Evolutionary conservation across 1,140 invertebrate species (phyloP), one percentile per base, ranked within the genome.

Genomic region (Anastatus disparis): DNA sequence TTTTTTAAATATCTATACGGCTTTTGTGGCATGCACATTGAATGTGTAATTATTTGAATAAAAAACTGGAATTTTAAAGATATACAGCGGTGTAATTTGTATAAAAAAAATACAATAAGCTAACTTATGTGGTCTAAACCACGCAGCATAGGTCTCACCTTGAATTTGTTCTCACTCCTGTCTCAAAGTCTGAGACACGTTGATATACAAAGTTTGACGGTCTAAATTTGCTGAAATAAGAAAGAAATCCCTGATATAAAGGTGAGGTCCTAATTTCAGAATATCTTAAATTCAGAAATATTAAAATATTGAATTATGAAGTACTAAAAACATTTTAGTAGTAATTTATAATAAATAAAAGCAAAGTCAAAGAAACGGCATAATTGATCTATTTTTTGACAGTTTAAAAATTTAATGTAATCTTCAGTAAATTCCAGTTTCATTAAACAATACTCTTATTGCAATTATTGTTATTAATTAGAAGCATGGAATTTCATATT

Each of bases 211-310:
- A 86, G 85, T 86, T 87, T 83, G 85, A 84, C 82, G 87, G 85
- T 87, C 87, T 88, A 88, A 86, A 87, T 86, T 87, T 88, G 86
- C 87, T 88, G 87, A 87, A 88, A 88, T 82, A 83, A 86, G 82
- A 87, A 87, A 85, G 82, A 86, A 83, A 83, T 80, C 78, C 79
- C 79, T 81, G 78, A 78, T 85, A 79, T 83, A 84, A 83, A 80
- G 79, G 74, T 76, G 72, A 35, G 50, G 13, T 72, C 64, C 76
- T 50, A 50, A 66, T 59, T 71, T 59, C 44, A 61, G 55, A 65
- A 71, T 59, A 71, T 58, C 1, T 64, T 44, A 58, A 71, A 56
- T 64, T 56, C 40, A 63, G 58, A 70, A 69, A 31, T 53, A 42
- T 15, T 63, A 35, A 15, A 22, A 24, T 35, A 50, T 17, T 24